These are phyloP conservation scores for Chiridota heheva DNA, from an alignment of 35 echinoderm and acorn worm genomes.

Conservation along the genomic window DNA sequence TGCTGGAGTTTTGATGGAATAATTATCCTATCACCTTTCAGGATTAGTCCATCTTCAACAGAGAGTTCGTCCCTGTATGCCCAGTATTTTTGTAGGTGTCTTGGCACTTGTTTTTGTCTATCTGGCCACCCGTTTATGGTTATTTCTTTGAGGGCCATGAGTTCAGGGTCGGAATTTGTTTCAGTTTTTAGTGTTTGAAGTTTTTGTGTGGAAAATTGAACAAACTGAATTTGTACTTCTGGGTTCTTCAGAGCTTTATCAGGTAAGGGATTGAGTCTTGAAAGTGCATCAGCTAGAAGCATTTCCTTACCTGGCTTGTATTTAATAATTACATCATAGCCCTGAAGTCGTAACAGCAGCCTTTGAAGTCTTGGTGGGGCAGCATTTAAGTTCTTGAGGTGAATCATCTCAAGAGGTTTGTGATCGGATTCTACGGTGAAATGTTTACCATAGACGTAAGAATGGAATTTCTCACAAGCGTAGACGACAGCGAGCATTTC, in stretches of 20 bases:
- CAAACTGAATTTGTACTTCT: neutral
- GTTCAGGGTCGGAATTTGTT: slow-evolving; percentile 23
- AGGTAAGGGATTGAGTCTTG: slow-evolving; percentile 23
- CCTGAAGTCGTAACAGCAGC: slow-evolving; percentile 41
- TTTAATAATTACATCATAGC: slow-evolving; percentile 19
- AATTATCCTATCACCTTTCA: slow-evolving; percentile 13
- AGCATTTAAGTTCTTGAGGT: neutral
- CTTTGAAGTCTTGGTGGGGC: slow-evolving; percentile 41
- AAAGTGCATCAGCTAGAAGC: slow-evolving; percentile 20
- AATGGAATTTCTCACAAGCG: slow-evolving; percentile 56
- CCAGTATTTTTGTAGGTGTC: slow-evolving; percentile 30
- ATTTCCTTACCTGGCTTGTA: slow-evolving; percentile 54
- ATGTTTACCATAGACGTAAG: slow-evolving; percentile 38
- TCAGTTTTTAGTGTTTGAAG: slow-evolving; percentile 15
- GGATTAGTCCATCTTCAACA: neutral
- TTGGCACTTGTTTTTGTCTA: neutral
- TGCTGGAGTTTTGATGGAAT: slow-evolving; percentile 1
- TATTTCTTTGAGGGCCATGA: slow-evolving; percentile 22
- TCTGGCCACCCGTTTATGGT: slow-evolving; percentile 28
- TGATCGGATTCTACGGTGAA: slow-evolving; percentile 54
- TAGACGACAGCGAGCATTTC: slow-evolving; percentile 63
- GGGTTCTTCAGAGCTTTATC: neutral
- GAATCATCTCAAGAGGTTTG: slow-evolving; percentile 59
- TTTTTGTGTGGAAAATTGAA: slow-evolving; percentile 40
- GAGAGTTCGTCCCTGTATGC: slow-evolving; percentile 44